These are phyloP conservation scores for Sterrhoptilus dennistouni DNA, from an alignment of 2,113 vertebrate genomes.

Conservation along the genomic window DNA sequence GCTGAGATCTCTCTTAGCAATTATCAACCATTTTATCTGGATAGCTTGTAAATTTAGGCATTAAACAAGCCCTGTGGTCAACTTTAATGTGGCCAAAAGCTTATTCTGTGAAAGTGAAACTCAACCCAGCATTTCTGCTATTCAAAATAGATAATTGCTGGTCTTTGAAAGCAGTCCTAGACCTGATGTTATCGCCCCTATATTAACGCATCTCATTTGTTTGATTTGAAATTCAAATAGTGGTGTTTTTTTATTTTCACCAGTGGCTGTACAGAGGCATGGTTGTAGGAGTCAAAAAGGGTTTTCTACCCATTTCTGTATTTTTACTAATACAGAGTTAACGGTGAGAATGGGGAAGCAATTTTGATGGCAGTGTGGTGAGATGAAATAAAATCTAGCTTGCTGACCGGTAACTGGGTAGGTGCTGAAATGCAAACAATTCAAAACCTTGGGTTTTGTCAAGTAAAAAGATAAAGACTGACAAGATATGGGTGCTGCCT, in stretches of 20 bases:
- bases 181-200: background rate
- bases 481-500: background rate
- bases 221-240: slow-evolving; percentile 18
- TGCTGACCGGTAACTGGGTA: rapidly evolving
- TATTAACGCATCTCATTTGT: background rate
- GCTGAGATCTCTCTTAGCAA: background rate
- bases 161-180: background rate
- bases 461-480: background rate
- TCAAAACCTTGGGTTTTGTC: background rate
- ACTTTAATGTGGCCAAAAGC: background rate
- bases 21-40: background rate
- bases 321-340: background rate
- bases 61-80: background rate
- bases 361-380: background rate
- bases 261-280: background rate
- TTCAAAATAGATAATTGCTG: background rate
- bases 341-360: background rate
- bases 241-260: background rate
- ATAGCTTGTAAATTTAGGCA: background rate
- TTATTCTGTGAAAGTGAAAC: background rate
- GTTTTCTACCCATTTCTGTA: background rate
- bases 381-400: background rate
- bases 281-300: background rate
- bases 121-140: background rate
- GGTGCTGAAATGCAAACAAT: background rate